These are phyloP conservation scores for Oceanites oceanicus DNA, from an alignment of 2,113 vertebrate species.

Conservation along the genomic window DNA sequence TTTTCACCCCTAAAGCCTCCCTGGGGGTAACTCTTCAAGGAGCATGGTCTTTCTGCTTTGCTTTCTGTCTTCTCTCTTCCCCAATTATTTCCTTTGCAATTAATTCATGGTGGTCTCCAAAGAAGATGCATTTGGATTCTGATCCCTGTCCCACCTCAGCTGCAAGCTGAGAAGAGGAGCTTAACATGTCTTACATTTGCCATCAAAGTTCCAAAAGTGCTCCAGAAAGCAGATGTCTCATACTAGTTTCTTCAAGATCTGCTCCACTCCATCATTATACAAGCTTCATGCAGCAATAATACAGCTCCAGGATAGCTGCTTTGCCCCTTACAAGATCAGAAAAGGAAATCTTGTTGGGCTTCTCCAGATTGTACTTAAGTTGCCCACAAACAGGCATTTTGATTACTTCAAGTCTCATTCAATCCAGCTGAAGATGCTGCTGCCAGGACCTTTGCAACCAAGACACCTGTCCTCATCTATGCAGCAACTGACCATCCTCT, in stretches of 20 bases:
- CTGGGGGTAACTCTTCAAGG: background rate
- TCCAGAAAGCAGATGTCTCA: background rate
- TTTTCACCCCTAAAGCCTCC: background rate
- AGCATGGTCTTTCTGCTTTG: background rate
- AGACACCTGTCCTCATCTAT: fast-evolving
- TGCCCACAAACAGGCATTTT: background rate
- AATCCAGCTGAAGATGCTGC: background rate
- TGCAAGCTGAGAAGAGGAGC: background rate
- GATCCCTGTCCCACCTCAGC: background rate
- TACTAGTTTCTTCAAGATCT: background rate
- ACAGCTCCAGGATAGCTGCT: background rate
- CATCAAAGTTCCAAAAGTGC: background rate
- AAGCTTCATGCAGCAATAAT: background rate
- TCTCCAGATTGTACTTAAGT: background rate
- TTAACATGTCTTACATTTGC: background rate
- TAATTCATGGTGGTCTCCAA: background rate
- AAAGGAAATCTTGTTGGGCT: background rate
- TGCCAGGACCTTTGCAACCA: background rate
- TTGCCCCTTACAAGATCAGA: background rate
- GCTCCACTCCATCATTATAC: background rate
- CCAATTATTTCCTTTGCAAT: background rate
- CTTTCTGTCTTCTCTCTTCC: background rate
- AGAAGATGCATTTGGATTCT: background rate
- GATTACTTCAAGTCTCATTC: background rate
- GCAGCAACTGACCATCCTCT: background rate